Conservation (phyloP, 2,113 vertebrate genomes). For the Pyxicephalus adspersus region DNA sequence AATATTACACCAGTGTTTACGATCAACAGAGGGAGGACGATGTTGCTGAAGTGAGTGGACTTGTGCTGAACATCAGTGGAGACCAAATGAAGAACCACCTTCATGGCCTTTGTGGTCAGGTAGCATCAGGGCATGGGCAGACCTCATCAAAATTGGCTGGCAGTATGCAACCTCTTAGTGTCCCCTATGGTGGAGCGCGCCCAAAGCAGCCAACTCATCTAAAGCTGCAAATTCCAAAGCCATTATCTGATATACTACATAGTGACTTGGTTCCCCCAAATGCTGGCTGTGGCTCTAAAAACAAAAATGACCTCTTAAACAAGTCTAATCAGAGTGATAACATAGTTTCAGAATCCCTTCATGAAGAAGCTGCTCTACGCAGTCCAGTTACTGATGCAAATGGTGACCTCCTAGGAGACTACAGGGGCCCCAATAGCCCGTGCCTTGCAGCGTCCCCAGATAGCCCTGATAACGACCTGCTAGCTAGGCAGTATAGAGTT, state of each 20-base stretch:
- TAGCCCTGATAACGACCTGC: conserved; percentile 94
- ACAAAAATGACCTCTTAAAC: conserved; percentile 87
- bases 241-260: conserved; percentile 85
- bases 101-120: conserved; percentile 74
- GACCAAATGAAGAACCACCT: conserved; percentile 77
- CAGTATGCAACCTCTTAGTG: conserved; percentile 82
- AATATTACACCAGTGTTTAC: conserved; percentile 76
- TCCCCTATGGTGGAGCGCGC: conserved; percentile 93
- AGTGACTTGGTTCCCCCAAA: conserved; percentile 79
- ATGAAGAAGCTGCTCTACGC: conserved; percentile 70
- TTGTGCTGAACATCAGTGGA: conserved; percentile 72
- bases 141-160: conserved; percentile 71
- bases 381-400: conserved; percentile 70
- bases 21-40: conserved; percentile 79
- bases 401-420: conserved; percentile 75
- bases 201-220: conserved; percentile 95
- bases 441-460: conserved; percentile 77
- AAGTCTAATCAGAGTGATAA: conserved; percentile 68
- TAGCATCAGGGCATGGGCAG: conserved; percentile 70
- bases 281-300: conserved; percentile 80
- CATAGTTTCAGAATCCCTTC: conserved; percentile 62
- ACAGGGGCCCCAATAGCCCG: conserved; percentile 72
- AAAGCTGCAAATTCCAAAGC: conserved; percentile 92
- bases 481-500: conserved; percentile 86
- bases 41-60: conserved; percentile 67